A percentile compares a stretch with the other conserved stretches of the same genome.
Evolutionary conservation across 2,888 invertebrate species (phyloP).

Genomic region (Saturnia pavonia): DNA sequence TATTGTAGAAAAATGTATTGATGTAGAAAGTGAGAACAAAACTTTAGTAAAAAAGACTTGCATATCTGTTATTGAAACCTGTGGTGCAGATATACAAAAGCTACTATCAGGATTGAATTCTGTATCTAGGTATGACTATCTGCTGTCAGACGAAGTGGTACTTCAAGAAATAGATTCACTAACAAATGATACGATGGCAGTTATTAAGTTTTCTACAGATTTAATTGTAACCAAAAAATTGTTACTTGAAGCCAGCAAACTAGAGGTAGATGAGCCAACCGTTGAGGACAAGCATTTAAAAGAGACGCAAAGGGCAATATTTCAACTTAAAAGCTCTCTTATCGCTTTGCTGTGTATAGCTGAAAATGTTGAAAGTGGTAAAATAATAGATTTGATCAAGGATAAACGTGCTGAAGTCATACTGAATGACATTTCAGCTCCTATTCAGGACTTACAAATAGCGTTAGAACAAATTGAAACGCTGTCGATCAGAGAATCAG

Average conservation of each 20-base stretch:
- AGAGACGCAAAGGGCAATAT: slow-evolving; percentile 70
- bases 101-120: slow-evolving; percentile 70
- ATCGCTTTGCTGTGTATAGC: slow-evolving; percentile 62
- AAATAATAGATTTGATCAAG: slow-evolving; percentile 43
- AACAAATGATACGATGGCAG: slow-evolving; percentile 74
- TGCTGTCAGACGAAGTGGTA: slow-evolving; percentile 60
- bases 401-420: slow-evolving; percentile 61
- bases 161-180: slow-evolving; percentile 69
- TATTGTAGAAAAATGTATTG: slow-evolving; percentile 86
- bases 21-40: slow-evolving; percentile 84
- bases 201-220: slow-evolving; percentile 76
- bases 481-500: slow-evolving; percentile 78
- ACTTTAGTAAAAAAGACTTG: slow-evolving; percentile 87
- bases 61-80: slow-evolving; percentile 83
- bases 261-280: slow-evolving; percentile 53
- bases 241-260: slow-evolving; percentile 60
- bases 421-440: slow-evolving; percentile 69
- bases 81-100: slow-evolving; percentile 79
- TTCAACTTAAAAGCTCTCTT: slow-evolving; percentile 63
- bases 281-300: slow-evolving; percentile 61
- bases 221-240: slow-evolving; percentile 75
- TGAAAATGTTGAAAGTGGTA: slow-evolving; percentile 55
- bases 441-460: slow-evolving; percentile 75
- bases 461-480: slow-evolving; percentile 75
- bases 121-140: slow-evolving; percentile 73